Conservation (phyloP, 1,140 invertebrate genomes). For the Drosophila pectinifera region DNA sequence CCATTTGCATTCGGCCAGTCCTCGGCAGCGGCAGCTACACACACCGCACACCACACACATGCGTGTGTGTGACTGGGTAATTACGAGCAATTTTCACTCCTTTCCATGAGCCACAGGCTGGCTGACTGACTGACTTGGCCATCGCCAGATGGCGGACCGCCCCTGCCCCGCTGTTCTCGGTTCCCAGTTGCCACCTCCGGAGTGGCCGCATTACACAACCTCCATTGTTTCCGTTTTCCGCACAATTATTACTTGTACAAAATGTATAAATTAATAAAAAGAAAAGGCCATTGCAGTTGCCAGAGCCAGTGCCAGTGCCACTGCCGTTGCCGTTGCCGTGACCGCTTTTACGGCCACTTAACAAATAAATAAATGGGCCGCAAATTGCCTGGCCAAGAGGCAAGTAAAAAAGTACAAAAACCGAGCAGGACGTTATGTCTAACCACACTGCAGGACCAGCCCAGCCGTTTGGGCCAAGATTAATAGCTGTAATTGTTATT, state of each 20-base stretch:
- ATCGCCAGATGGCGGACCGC: constrained; percentile 40
- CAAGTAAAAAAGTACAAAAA: constrained; percentile 22
- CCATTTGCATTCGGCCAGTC: constrained; percentile 58
- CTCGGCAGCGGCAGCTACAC: neutral
- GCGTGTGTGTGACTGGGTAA: constrained; percentile 61
- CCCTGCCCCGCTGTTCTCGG: constrained; percentile 9
- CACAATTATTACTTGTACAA: constrained; percentile 83
- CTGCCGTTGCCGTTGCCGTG: constrained; percentile 38
- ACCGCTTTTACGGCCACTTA: constrained; percentile 82
- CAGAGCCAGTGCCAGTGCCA: too few species aligned
- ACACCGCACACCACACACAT: constrained; percentile 23
- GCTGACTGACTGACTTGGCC: constrained; percentile 51
- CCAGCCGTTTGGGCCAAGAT: constrained; percentile 71
- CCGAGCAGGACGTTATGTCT: constrained; percentile 38
- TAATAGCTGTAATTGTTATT: constrained; percentile 83
- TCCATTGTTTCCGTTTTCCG: constrained; percentile 84
- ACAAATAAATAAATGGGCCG: constrained; percentile 81
- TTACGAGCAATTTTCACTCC: constrained; percentile 82
- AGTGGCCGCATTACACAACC: constrained; percentile 77
- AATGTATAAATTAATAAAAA: constrained; percentile 77
- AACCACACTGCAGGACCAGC: constrained; percentile 61
- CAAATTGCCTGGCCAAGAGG: constrained; percentile 66
- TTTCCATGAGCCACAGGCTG: constrained; percentile 65
- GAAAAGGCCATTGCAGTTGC: constrained; percentile 53
- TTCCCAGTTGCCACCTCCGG: constrained; percentile 42